Conservation (phyloP, 1,140 invertebrate genomes). For the Zaprionus ghesquierei region DNA sequence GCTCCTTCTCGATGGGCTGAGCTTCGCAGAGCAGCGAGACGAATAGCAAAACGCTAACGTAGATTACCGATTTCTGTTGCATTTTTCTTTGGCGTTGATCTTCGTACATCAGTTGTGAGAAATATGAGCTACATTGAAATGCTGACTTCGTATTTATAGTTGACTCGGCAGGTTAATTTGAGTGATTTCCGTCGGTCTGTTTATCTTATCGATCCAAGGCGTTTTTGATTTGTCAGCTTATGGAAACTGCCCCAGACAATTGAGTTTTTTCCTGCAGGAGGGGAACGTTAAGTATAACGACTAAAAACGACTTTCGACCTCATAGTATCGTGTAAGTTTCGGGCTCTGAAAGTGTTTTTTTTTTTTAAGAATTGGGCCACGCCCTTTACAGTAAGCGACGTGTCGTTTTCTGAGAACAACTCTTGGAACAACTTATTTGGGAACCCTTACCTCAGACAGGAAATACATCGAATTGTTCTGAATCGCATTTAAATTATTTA, state of each 20-base stretch:
- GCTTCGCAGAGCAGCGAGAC: not conserved
- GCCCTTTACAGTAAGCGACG: too few species aligned
- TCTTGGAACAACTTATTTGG: too few species aligned
- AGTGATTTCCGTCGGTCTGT: slow-evolving; percentile 24
- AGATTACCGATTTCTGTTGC: slow-evolving; percentile 34
- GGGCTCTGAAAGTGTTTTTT: too few species aligned
- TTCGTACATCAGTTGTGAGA: slow-evolving; percentile 19
- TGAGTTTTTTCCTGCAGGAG: not conserved
- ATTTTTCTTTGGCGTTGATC: slow-evolving; percentile 35
- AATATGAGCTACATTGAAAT: slow-evolving; percentile 1
- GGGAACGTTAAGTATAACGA: too few species aligned
- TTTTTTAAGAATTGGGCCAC: too few species aligned
- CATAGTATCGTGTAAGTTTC: too few species aligned
- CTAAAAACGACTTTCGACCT: too few species aligned
- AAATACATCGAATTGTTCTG: too few species aligned
- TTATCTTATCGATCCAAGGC: slow-evolving; percentile 47
- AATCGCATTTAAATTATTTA: too few species aligned
- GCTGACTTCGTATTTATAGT: slow-evolving; percentile 58
- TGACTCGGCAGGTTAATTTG: not conserved
- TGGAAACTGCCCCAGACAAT: not conserved
- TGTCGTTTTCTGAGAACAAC: too few species aligned
- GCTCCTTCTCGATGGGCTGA: slow-evolving; percentile 21
- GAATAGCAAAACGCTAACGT: slow-evolving; percentile 39
- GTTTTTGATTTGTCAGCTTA: slow-evolving; percentile 26
- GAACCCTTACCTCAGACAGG: too few species aligned